These are phyloP conservation scores for Phrynocephalus guinanensis DNA, from an alignment of 2,797 vertebrate genomes.

Conservation along the genomic window DNA sequence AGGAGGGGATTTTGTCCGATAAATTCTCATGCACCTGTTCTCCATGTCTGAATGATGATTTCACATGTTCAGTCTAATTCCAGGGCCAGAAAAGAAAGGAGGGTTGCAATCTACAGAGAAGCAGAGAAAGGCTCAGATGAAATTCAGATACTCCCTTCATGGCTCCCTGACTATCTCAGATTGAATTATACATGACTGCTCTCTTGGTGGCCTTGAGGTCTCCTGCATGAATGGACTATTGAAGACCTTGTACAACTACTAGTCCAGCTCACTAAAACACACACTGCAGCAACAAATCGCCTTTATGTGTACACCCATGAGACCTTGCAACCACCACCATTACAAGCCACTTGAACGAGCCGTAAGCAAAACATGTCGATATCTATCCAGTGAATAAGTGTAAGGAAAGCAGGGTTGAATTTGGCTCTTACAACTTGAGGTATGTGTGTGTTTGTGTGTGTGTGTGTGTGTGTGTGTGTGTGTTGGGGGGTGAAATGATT, in stretches of 20 bases:
- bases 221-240: conserved; percentile 1
- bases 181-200: not conserved
- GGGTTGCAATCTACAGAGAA: not conserved
- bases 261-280: not conserved
- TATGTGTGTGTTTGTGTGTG: accelerated
- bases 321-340: not conserved
- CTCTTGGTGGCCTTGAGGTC: not conserved
- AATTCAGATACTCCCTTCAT: not conserved
- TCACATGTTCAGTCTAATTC: not conserved
- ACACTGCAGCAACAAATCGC: not conserved
- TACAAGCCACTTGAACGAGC: not conserved
- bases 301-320: not conserved
- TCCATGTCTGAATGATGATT: conserved; percentile 1
- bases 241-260: not conserved
- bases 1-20: not conserved
- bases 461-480: too few relatives aligned
- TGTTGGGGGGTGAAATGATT: too few relatives aligned
- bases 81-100: not conserved
- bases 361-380: not conserved
- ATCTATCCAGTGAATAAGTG: not conserved
- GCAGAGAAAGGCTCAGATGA: not conserved
- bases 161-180: not conserved
- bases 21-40: not conserved
- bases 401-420: not conserved
- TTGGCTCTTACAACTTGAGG: not conserved